Evolutionary conservation across 2,113 vertebrate species (phyloP), one percentile per base, ranked within the genome.

Genomic region (Eptesicus fuscus): DNA sequence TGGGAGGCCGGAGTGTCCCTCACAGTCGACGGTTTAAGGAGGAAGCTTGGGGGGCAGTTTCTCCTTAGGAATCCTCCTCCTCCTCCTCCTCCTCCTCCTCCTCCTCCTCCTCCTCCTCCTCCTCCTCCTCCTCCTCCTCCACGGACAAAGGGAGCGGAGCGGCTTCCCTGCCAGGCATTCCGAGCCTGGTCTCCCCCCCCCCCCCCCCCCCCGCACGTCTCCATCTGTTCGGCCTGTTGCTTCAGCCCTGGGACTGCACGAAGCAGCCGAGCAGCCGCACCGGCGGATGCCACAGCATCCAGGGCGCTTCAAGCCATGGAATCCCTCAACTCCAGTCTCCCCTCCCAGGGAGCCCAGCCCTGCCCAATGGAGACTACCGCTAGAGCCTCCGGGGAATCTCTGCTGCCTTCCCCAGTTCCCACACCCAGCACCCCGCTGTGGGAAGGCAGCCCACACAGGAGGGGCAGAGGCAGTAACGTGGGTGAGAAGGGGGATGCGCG

Each of bases 211-310:
- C 11, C 49, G 1, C 49, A 0, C 42, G 6, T 7, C 53, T 76
- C 47, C 94, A 85, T 82, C 96, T 83, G 93, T 92, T 88, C 53
- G 91, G 94, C 92, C 97, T 96, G 96, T 96, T 96, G 96, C 96
- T 97, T 93, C 80, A 5, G 76, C 28, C 3, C 78, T 78, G 3
- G 11, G 53, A 88, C 90, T 16, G 73, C 47, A 30, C 14, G 2
- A 25, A 25, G 63, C 76, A 69, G 77, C 37, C 17, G 1, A 28
- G 65, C 77, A 71, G 78, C 37, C 63, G 77, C 70, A 13, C 47
- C 9, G 28, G 61, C 56, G 74, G 14, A 16, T 4, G 83, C 91
- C 61, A 28, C n/a, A 1, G 92, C 74, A 11, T 18, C 96, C 71
- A 2, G 71, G 83, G 83, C 5, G 18, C 16, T 20, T 7, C 74